Base-by-base conservation (phyloP, 2,888 invertebrate genomes). In the Terebella lapidaria region DNA sequence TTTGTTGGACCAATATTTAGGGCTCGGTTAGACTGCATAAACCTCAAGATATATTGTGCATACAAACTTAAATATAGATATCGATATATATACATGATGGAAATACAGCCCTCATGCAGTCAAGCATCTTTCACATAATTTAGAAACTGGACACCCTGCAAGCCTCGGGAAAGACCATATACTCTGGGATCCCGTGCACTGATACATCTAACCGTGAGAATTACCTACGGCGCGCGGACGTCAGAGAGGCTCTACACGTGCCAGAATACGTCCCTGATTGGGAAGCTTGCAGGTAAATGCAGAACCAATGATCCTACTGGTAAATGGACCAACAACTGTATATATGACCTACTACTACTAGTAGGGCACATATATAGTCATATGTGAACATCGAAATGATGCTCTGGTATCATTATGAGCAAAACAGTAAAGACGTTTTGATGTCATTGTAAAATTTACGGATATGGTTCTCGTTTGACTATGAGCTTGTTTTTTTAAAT, bases 171-270 rank as follows among this genome's bases (percentile, higher is more conserved):
- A 28, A 53, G 27, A 53, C 53, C 15, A 25, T 53, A 5, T 28
- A 53, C 22, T 15, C 27, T 10, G 25, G 56, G 2, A 63, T 63
- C 18, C 64, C 64, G 1, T 63, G 64, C 42, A 59, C 61, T 1
- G 59, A 63, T 46, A 60, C 64, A 3, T 59, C 59, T 24, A 56
- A 59, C 52, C 35, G 64, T n/a, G 64, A 63, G 24, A 59, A 20
- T 18, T 63, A 62, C 46, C 54, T 63, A 10, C 59, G 63, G 53
- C 45, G 56, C 22, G 29, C 62, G 2, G 64, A 62, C 5, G 64
- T 63, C 46, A 30, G 64, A 20, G 57, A 28, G 20, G 64, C 64
- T 5, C 42, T 63, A 18, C 61, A 63, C 28, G 59, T 63, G 1
- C 58, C 58, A 1, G 59, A 57, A 24, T 47, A n/a, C 52, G 58